A percentile compares a stretch with the other conserved stretches of the same genome.
Conservation (phyloP, 92 coral and sea anemone species). For the Epizoanthus scotinus region DNA sequence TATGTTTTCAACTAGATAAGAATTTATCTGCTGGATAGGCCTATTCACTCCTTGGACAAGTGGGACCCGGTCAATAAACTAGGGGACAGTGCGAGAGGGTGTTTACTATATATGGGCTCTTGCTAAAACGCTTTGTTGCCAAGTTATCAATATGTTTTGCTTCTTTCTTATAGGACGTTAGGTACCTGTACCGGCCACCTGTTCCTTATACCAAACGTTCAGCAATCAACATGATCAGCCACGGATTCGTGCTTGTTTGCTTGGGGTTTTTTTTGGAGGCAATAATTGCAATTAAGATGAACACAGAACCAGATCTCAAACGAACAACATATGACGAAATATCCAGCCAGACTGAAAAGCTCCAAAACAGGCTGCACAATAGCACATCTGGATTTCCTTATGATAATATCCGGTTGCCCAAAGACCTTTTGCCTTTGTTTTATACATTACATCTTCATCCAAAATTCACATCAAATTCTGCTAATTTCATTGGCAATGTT, state of each 20-base stretch:
- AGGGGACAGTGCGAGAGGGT: too few species aligned
- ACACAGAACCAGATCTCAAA: background rate
- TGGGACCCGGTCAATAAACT: too few species aligned
- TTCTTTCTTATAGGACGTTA: too few species aligned
- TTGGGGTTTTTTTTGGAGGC: background rate
- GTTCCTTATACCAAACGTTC: background rate
- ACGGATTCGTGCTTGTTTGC: background rate
- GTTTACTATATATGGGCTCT: too few species aligned
- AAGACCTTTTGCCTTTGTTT: conserved; percentile 63
- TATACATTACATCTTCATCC: conserved; percentile 75
- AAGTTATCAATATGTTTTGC: too few species aligned
- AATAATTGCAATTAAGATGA: background rate
- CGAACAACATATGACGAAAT: background rate
- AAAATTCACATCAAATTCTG: conserved; percentile 55
- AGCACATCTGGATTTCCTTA: conserved; percentile 43
- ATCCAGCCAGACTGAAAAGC: background rate
- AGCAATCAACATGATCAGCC: background rate
- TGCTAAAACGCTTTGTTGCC: too few species aligned
- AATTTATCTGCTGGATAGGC: too few species aligned
- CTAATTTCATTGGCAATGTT: conserved; percentile 68
- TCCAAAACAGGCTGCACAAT: background rate
- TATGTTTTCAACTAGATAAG: too few species aligned
- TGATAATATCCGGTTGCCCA: conserved; percentile 75
- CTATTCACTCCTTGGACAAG: too few species aligned
- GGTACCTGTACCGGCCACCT: conserved; percentile 2